Evolutionary conservation across 30 jellyfish, hydroid and myxozoan genomes (phyloP), one percentile per base, ranked within the genome.

Genomic region (Aurelia aurita): DNA sequence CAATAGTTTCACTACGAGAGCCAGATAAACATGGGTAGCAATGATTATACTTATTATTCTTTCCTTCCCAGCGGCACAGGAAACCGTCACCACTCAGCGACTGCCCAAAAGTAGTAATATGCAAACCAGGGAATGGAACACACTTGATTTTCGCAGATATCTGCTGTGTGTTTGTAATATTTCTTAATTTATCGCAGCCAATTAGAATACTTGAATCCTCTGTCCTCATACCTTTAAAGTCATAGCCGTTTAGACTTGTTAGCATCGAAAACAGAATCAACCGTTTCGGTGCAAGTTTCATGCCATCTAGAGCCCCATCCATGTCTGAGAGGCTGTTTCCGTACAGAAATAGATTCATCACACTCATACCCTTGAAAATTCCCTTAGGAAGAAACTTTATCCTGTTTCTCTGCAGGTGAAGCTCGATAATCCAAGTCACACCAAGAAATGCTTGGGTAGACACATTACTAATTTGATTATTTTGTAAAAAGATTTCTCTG

Each of bases 1-100:
- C 39, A 15, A 19, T 58, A 19, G 79, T 58, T 35, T 15, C 20
- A 19, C 78, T 63, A 58, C 63, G 43, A 45, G 51, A 26, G 26
- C 16, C 90, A 88, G n/a, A 31, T 71, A 10, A 88, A 39, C 96
- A 86, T 22, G 95, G 95, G 18, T 15, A 23, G 28, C 95, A 86
- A 4, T 21, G 27, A 57, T 39, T 60, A 31, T 8, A 0, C 28
- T 6, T 2, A 14, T n/a, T 35, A 16, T 2, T 18, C 19, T 3
- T 18, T 23, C 32, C 21, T 21, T 34, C 49, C 46, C 51, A 39
- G 7, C 9, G 51, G 46, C 96, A 87, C 13, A 9, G 15, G 63
- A 75, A 87, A 20, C 96, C 96, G 25, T 60, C 82, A 5, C 74
- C 75, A 21, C 23, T 21, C 21, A 87, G 74, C 3, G 71, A 59